phyloP scores from a whole-genome alignment of 92 coral and sea anemone genomes.

The Metridium senile region DNA sequence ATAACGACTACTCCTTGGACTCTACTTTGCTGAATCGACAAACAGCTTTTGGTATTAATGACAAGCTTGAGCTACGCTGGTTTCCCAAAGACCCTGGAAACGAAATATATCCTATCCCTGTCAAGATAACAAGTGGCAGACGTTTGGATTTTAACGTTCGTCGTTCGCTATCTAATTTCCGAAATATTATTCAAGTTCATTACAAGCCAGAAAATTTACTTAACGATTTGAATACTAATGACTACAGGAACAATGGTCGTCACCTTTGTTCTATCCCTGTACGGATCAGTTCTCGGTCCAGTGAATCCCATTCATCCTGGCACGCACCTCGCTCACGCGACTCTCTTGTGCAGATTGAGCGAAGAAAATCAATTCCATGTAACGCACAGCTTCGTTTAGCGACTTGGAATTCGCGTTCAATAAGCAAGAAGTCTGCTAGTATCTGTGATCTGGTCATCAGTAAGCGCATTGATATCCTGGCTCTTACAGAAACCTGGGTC shows the following conservation, averaged over 20 bases:
- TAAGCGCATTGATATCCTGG: constrained; percentile 34
- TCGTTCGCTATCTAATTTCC: too few relatives aligned
- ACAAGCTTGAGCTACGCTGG: too few relatives aligned
- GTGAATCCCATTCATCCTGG: constrained; percentile 1
- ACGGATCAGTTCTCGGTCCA: constrained; percentile 30
- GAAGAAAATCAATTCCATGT: not conserved
- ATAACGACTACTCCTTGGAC: too few relatives aligned
- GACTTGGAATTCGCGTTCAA: constrained; percentile 49
- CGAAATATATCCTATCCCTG: too few relatives aligned
- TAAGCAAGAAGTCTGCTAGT: constrained; percentile 37
- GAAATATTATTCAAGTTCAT: not conserved
- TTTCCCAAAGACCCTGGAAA: too few relatives aligned
- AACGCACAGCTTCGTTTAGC: constrained; percentile 40
- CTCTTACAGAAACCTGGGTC: constrained; percentile 48
- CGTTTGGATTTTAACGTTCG: too few relatives aligned
- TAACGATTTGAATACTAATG: constrained; percentile 1
- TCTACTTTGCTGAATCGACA: too few relatives aligned
- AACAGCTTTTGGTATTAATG: too few relatives aligned
- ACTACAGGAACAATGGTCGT: constrained; percentile 13
- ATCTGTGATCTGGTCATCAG: constrained; percentile 44
- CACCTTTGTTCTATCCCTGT: constrained; percentile 18
- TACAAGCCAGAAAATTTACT: not conserved
- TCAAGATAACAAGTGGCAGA: too few relatives aligned
- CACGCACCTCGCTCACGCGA: not conserved
- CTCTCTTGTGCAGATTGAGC: constrained; percentile 18